A percentile compares a stretch with the other conserved stretches of the same genome.
These are phyloP conservation scores for Sarcophaga carnaria DNA, from an alignment of 2,888 invertebrate genomes.

Conservation along the genomic window DNA sequence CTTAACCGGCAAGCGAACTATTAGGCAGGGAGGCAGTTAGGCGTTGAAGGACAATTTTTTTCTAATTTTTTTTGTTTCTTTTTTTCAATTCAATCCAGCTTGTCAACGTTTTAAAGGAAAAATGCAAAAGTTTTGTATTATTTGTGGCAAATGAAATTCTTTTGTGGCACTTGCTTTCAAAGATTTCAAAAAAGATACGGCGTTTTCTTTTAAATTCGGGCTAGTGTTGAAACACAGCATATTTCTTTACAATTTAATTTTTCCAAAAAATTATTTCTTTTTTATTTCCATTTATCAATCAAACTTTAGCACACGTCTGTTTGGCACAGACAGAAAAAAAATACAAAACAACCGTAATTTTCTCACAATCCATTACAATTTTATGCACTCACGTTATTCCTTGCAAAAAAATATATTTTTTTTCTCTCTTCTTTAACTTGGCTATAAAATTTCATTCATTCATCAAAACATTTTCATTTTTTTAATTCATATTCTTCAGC, in stretches of 20 bases:
- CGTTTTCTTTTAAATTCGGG: neutral
- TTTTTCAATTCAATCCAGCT: neutral
- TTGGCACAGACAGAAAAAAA: too few species aligned
- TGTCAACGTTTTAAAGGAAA: neutral
- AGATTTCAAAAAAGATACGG: slow-evolving; percentile 51
- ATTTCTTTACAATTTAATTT: neutral
- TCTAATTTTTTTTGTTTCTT: slow-evolving; percentile 20
- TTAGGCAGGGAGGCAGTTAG: neutral
- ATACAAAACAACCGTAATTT: too few species aligned
- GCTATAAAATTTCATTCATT: neutral
- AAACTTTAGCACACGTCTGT: too few species aligned
- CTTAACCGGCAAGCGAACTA: neutral
- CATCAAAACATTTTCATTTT: neutral
- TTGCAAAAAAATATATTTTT: neutral
- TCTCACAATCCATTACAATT: too few species aligned
- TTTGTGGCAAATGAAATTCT: slow-evolving; percentile 51
- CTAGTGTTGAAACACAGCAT: neutral
- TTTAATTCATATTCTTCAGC: neutral
- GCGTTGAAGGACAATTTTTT: slow-evolving; percentile 64
- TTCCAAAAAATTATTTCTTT: too few species aligned
- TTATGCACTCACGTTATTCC: neutral
- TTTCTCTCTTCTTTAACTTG: neutral
- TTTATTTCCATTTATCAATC: too few species aligned
- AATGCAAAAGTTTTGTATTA: slow-evolving; percentile 16
- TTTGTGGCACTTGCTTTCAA: slow-evolving; percentile 66